Base-by-base conservation (phyloP, 2,797 vertebrate species). In the Gymnothorax reevesii region DNA sequence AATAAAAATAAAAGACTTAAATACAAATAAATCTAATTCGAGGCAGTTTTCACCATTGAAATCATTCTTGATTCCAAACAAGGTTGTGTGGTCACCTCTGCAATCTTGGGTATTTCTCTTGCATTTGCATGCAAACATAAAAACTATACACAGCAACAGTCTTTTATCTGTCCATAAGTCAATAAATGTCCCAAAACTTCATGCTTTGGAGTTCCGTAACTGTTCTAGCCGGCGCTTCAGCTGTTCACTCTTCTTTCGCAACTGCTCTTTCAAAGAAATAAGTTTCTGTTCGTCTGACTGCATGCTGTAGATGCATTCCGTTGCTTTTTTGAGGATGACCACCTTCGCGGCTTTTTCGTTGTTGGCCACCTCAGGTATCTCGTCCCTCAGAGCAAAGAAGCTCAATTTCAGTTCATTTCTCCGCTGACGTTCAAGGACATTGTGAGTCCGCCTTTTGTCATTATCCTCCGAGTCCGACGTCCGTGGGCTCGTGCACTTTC, bases 341-440 rank as follows among this genome's bases (percentile, higher is more conserved):
- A 98, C 98, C 88, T 98, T 99, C 49, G 98, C 96, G 0, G 97
- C 97, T 60, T 97, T 97, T 77, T 97, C 95, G 0, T 98, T 98
- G 91, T 96, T 94, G 66, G 97, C 97, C 79, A 98, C 94, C 57
- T 97, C 97, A 0, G 98, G 98, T 88, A 99, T 94, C 88, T 98
- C 89, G 54, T 98, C 97, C 1, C 97, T 95, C 87, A 99, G 92
- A 1, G 96, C 94, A 55, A 97, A 95, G 91, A 98, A 98, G 91
- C 97, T 98, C 87, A 94, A 86, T 87, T 98, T 98, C 83, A 99
- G 95, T 94, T 98, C 97, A 0, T 97, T 97, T 10, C 98, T 94
- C 90, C 98, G 93, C 93, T 98, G 98, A n/a, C 97, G 95, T 90
- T 99, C 98, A 90, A 98, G 90, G 87, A 98, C 97, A 0, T 99